phyloP scores from a whole-genome alignment of 2,113 vertebrate species.

The Sander vitreus region DNA sequence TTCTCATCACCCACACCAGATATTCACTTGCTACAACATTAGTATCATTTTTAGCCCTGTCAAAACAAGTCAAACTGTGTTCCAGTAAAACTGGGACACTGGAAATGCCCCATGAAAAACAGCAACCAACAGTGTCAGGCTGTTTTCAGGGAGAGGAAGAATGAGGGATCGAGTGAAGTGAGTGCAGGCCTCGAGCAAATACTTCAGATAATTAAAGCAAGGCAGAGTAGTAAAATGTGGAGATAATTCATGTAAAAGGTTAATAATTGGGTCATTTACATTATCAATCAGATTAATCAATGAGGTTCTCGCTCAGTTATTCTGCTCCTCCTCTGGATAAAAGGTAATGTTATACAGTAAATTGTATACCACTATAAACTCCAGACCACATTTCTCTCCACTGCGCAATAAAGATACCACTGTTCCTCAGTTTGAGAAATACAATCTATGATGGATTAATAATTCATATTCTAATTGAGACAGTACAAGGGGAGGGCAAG shows the following conservation, averaged over 20 bases:
- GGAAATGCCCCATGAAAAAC: constrained; percentile 22
- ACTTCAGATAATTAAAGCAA: not conserved
- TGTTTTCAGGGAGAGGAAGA: not conserved
- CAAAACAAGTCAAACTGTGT: constrained; percentile 18
- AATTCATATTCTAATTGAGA: constrained; percentile 46
- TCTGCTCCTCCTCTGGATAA: not conserved
- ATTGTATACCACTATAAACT: not conserved
- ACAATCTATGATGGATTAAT: constrained; percentile 20
- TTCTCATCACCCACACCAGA: not conserved
- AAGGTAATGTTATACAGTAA: not conserved
- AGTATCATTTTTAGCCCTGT: constrained; percentile 13
- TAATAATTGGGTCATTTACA: not conserved
- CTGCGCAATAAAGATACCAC: not conserved
- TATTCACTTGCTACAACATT: not conserved
- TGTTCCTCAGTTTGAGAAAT: constrained; percentile 10
- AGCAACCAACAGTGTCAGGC: not conserved
- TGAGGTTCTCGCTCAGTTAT: not conserved
- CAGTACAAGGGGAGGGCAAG: not conserved
- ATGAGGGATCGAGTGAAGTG: not conserved
- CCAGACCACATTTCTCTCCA: not conserved
- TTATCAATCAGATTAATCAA: not conserved
- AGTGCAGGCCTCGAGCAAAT: not conserved
- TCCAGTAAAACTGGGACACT: not conserved
- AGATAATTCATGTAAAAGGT: not conserved
- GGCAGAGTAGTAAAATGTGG: not conserved